A percentile compares a stretch with the other conserved stretches of the same genome.
Evolutionary conservation across 2,888 invertebrate genomes (phyloP).

Genomic region (Tenthredo scrophulariae): DNA sequence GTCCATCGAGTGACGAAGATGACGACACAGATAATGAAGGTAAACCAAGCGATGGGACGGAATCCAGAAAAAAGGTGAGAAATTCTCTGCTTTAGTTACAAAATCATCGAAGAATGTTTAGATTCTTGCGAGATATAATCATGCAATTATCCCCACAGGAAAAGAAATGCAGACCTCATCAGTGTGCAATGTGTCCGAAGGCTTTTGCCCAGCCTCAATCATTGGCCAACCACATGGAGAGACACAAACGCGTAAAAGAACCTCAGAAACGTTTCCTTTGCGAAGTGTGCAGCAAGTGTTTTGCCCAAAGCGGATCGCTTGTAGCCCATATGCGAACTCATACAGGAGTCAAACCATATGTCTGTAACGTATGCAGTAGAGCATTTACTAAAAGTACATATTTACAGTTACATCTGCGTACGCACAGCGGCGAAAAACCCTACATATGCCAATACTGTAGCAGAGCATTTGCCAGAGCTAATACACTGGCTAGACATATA

Average conservation of each 20-base stretch:
- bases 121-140: background rate
- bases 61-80: conserved; percentile 68
- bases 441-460: conserved; percentile 76
- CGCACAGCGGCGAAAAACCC: conserved; percentile 75
- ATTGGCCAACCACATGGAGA: conserved; percentile 72
- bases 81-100: background rate
- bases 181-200: conserved; percentile 72
- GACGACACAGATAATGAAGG: conserved; percentile 69
- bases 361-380: conserved; percentile 73
- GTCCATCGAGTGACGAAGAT: conserved; percentile 67
- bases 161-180: conserved; percentile 69
- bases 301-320: conserved; percentile 74
- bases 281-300: conserved; percentile 75
- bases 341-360: conserved; percentile 74
- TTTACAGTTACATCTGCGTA: conserved; percentile 72
- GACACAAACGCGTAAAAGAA: conserved; percentile 72
- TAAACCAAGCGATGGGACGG: conserved; percentile 61
- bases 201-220: conserved; percentile 73
- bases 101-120: background rate
- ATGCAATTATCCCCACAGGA: conserved; percentile 64
- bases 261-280: conserved; percentile 74
- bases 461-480: conserved; percentile 73
- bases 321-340: conserved; percentile 75
- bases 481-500: conserved; percentile 74
- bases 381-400: conserved; percentile 76